Base-by-base conservation (phyloP, 2,888 invertebrate species). In the Drosophila paucipuncta region DNA sequence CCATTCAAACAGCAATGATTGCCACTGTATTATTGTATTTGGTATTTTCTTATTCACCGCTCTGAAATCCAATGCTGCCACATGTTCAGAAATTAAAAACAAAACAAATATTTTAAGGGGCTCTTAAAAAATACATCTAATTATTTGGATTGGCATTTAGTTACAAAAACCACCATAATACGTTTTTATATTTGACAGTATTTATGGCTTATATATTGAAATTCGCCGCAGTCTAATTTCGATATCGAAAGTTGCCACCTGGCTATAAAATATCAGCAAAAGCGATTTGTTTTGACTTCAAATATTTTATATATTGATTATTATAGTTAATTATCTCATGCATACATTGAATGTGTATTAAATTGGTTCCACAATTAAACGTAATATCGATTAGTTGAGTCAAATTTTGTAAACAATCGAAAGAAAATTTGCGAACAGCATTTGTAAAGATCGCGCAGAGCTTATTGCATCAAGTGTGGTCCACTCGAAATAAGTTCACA, bases 301-400 rank as follows among this genome's bases (percentile, higher is more conserved):
- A 25, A 54, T 4, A 25, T 13, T 18, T 33, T 1, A n/a, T 4
- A 22, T 18, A 37, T 4, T 6, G 6, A n/a, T 43, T 22, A 43
- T 22, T 11, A 22, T 22, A 11, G 11, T 11, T 43, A 43, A 43
- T 43, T n/a, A n/a, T 11, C 0, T 43, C n/a, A 43, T 22, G 6
- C 1, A 0, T 43, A 43, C 3, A 43, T 43, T n/a, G 1, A 11
- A 13, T 50, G 16, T 50, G 9, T 10, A 18, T 3, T 35, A 30
- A 10, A 9, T 11, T 49, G 16, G 10, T n/a, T 62, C 39, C 28
- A 76, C 60, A 41, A 16, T 4, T 10, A 2, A 18, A 2, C 0
- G 6, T 3, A 13, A 1, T 49, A 67, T 76, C 76, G 22, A 73
- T 31, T 22, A n/a, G 1, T 76, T 71, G 22, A 70, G 25, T 22